Conservation (phyloP, 1,140 invertebrate genomes). For the Sycophila sp. region DNA sequence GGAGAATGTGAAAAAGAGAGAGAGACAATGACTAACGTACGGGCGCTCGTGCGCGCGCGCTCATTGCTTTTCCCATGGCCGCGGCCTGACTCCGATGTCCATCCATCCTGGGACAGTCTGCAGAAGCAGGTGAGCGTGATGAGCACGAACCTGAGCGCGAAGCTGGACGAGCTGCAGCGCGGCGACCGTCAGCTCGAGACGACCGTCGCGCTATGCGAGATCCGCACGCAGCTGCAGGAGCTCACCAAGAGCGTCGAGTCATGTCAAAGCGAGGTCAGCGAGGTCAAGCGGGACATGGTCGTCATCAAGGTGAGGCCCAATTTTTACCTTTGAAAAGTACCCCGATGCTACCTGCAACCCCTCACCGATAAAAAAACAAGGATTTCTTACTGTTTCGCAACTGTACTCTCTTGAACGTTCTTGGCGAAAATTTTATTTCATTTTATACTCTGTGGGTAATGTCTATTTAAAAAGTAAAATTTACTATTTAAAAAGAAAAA, state of each 20-base stretch:
- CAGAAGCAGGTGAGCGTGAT: conserved; percentile 96
- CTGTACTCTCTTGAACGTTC: too few species aligned
- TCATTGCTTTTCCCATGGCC: not conserved
- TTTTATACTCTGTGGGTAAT: too few species aligned
- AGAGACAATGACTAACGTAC: not conserved
- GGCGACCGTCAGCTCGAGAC: conserved; percentile 88
- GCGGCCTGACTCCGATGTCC: conserved; percentile 28
- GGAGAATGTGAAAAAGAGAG: not conserved
- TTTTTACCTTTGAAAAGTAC: not conserved
- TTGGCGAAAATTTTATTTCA: too few species aligned
- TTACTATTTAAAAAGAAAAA: too few species aligned
- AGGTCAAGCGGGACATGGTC: conserved; percentile 92
- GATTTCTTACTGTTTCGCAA: too few species aligned
- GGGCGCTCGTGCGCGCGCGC: not conserved
- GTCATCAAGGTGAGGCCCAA: conserved; percentile 76
- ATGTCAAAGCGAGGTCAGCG: conserved; percentile 90
- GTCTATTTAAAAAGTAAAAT: too few species aligned
- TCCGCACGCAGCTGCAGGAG: conserved; percentile 89
- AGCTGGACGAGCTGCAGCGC: conserved; percentile 89
- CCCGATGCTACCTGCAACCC: too few species aligned
- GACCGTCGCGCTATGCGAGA: conserved; percentile 88
- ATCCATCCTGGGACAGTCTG: too few species aligned
- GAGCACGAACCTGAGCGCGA: conserved; percentile 92
- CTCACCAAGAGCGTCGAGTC: conserved; percentile 92
- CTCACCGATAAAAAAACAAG: too few species aligned